These are phyloP conservation scores for Ypsolopha sequella DNA, from an alignment of 2,888 invertebrate species.

Conservation along the genomic window DNA sequence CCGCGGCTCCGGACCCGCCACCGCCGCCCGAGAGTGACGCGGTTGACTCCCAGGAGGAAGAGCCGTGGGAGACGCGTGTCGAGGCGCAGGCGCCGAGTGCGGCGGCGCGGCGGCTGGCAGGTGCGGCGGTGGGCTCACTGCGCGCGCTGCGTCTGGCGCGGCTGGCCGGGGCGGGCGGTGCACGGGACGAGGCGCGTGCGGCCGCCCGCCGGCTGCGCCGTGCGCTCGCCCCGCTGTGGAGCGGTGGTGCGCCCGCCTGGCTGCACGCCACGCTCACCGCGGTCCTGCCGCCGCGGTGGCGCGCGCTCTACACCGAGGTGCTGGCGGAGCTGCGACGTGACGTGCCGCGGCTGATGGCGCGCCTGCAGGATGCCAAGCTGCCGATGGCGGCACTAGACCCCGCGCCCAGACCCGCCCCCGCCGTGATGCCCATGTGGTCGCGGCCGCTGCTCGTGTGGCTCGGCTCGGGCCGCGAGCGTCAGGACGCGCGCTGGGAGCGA, in stretches of 20 bases:
- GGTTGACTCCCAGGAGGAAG: conserved; percentile 11
- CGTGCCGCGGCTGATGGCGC: conserved; percentile 16
- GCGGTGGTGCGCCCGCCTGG: conserved; percentile 19
- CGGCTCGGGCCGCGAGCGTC: conserved; percentile 22
- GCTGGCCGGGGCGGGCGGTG: conserved; percentile 18
- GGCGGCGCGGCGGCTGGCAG: conserved; percentile 5
- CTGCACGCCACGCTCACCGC: conserved; percentile 1
- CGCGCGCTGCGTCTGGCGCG: conserved; percentile 12
- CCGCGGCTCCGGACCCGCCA: conserved; percentile 11
- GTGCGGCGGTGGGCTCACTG: neutral
- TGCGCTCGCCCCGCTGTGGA: conserved; percentile 24
- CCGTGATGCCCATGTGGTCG: conserved; percentile 15
- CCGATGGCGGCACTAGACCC: conserved; percentile 9
- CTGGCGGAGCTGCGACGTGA: conserved; percentile 12
- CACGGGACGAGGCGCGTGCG: conserved; percentile 7
- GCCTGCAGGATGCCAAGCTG: conserved; percentile 16
- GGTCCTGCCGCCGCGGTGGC: neutral
- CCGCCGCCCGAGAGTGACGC: conserved; percentile 10
- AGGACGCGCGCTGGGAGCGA: conserved; percentile 25
- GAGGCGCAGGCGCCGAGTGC: conserved; percentile 5
- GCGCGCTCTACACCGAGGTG: neutral
- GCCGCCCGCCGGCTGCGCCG: conserved; percentile 12
- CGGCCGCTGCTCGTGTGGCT: conserved; percentile 21
- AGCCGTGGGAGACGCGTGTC: conserved; percentile 4
- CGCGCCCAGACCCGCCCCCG: conserved; percentile 7